Base-by-base conservation (phyloP, 2,888 invertebrate species). In the Halocaridina rubra region DNA sequence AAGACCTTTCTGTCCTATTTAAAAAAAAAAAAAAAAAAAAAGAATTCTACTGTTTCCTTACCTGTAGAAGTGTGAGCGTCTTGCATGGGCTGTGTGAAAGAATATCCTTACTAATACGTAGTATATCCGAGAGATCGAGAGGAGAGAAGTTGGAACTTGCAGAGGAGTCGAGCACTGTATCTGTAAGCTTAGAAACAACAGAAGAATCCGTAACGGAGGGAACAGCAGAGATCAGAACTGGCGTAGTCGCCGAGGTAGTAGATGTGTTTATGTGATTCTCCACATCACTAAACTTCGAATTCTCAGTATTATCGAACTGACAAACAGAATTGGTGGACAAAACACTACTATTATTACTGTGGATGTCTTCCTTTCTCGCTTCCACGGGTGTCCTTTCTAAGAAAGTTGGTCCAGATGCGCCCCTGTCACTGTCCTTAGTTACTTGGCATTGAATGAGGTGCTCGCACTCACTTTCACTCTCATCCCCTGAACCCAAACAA, bases 91-190 rank as follows among this genome's bases (percentile, higher is more conserved):
- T 78, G 24, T 82, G 77, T 2, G 82, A 57, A 59, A 82, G 19
- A 16, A 82, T 74, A 61, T 82, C 82, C 77, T 82, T 77, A 59
- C 82, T 82, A 24, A 82, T 57, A 10, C 82, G 77, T 22, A 82
- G 77, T 24, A 82, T 7, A 59, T 82, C 82, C 13, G 82, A 82
- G 2, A 82, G 53, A 33, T 82, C 82, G 22, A 82, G 71, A 5
- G 81, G 77, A n/a, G n/a, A n/a, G n/a, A n/a, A n/a, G n/a, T n/a
- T n/a, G n/a, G n/a, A n/a, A n/a, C n/a, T n/a, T 8, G 77, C 19
- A 0, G 72, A 22, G 22, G 72, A 59, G 32, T 71, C 19, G 10
- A 72, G n/a, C 8, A 30, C 29, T 19, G 69, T 69, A 5, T 22
- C n/a, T 29, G 69, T 30, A 27, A 19, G n/a, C 53, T 19, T 53